Base-by-base conservation (phyloP, 2,797 vertebrate species). In the Avahi laniger region DNA sequence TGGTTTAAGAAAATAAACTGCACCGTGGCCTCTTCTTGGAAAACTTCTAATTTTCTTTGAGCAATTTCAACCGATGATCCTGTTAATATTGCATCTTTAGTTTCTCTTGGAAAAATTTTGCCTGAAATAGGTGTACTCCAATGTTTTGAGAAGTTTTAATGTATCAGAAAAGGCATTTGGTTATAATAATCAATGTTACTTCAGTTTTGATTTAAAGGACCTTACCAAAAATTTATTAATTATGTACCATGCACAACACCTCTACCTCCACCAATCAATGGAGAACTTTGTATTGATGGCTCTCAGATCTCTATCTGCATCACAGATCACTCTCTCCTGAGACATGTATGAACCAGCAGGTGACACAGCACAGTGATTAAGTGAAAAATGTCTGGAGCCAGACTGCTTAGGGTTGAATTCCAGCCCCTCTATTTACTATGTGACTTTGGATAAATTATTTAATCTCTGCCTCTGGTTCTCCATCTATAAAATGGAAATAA, bases 191-290 rank as follows among this genome's bases (percentile, higher is more conserved):
- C 41, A 72, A 33, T 65, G 18, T 63, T 94, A 67, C 73, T 92
- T 95, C n/a, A 1, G 82, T 82, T 95, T 95, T 81, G 41, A 67
- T 38, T 72, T 89, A 72, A 93, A 76, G 48, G 26, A 28, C 8
- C 46, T 82, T 73, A 87, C 78, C 7, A 82, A 15, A 85, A 43
- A 84, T 65, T 24, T 46, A 22, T 48, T 84, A 50, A 41, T 92
- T 20, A 13, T 18, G 9, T 18, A 35, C 73, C 43, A 4, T 33
- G 70, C n/a, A 79, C 5, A 52, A 35, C 48, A 50, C 54, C 41
- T 85, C 41, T 24, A 65, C n/a, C 33, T 67, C 79, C 38, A 1
- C 35, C 72, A 50, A 28, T 24, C 35, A 73, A 84, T 5, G 48
- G 59, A 70, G 24, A 80, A 33, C 41, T 57, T 43, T 43, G 43